phyloP scores from a whole-genome alignment of 1,140 invertebrate species.

The Plectrocnemia conspersa region DNA sequence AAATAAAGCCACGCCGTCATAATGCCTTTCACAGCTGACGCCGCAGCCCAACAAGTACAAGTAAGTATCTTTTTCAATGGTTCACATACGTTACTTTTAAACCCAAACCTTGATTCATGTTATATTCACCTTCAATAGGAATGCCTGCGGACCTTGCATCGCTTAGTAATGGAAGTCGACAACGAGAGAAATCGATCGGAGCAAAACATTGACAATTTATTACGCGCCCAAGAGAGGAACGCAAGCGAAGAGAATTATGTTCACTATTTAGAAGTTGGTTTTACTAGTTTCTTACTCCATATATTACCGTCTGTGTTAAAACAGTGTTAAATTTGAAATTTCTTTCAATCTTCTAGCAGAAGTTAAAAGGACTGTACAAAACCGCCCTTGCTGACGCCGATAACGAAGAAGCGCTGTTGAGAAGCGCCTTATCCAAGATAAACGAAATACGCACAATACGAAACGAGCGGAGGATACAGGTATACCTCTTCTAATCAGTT shows the following conservation, averaged over 20 bases:
- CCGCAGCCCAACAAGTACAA: constrained; percentile 70
- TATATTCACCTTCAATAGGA: constrained; percentile 54
- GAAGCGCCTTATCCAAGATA: constrained; percentile 80
- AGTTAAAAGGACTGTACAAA: constrained; percentile 78
- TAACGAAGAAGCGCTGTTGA: constrained; percentile 77
- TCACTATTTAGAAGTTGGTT: constrained; percentile 52
- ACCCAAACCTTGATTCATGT: constrained; percentile 1
- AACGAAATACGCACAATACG: constrained; percentile 85
- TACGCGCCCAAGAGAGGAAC: constrained; percentile 73
- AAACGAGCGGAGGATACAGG: constrained; percentile 82
- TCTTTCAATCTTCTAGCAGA: constrained; percentile 56
- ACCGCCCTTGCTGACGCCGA: constrained; percentile 74
- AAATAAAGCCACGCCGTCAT: constrained; percentile 34
- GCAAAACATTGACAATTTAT: constrained; percentile 70
- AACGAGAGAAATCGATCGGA: constrained; percentile 72
- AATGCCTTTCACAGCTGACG: constrained; percentile 73
- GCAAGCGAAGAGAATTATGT: constrained; percentile 63
- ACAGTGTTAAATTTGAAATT: constrained; percentile 2
- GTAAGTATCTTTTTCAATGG: constrained; percentile 39
- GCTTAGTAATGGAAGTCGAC: constrained; percentile 75
- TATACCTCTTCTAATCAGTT: too few relatives aligned
- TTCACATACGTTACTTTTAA: neutral
- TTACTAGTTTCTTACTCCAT: neutral
- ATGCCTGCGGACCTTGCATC: constrained; percentile 69
- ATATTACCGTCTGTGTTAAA: constrained; percentile 6